A percentile compares a stretch with the other conserved stretches of the same genome.
These are phyloP conservation scores for Apamea crenata DNA, from an alignment of 2,888 invertebrate species.

Conservation along the genomic window DNA sequence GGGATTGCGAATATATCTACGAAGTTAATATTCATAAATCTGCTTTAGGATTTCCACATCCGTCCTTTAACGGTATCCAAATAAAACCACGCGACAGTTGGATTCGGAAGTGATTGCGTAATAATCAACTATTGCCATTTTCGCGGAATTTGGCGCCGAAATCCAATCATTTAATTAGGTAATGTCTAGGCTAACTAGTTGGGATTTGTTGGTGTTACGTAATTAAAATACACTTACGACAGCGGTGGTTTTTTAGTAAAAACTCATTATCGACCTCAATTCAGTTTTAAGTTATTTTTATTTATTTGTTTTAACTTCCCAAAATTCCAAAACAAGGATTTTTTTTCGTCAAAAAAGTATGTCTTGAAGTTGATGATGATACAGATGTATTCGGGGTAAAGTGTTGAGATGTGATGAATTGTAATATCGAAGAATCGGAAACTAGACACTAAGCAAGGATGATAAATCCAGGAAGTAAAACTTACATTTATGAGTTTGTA, in stretches of 20 bases:
- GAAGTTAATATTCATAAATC: not conserved
- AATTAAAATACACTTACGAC: constrained; percentile 9
- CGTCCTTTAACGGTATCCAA: constrained; percentile 4
- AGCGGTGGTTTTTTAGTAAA: not conserved
- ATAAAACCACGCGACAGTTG: not conserved
- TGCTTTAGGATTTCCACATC: constrained; percentile 11
- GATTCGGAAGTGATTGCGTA: constrained; percentile 24
- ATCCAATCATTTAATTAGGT: constrained; percentile 22
- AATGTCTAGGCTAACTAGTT: constrained; percentile 40
- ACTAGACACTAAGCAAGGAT: constrained; percentile 4
- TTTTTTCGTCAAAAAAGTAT: not conserved
- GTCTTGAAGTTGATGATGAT: too few species aligned
- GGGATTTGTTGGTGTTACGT: constrained; percentile 11
- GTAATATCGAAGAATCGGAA: not conserved
- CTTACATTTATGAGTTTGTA: constrained; percentile 19
- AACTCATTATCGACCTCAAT: not conserved
- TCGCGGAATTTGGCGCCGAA: constrained; percentile 1
- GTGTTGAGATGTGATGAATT: not conserved
- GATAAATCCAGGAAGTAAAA: constrained; percentile 32
- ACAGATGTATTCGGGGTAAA: not conserved
- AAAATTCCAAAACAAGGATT: too few species aligned
- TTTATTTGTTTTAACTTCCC: not conserved
- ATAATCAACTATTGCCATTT: constrained; percentile 15
- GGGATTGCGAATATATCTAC: not conserved
- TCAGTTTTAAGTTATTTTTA: not conserved